Evolutionary conservation across 2,797 vertebrate genomes (phyloP), one percentile per base, ranked within the genome.

Genomic region (Thaleichthys pacificus): DNA sequence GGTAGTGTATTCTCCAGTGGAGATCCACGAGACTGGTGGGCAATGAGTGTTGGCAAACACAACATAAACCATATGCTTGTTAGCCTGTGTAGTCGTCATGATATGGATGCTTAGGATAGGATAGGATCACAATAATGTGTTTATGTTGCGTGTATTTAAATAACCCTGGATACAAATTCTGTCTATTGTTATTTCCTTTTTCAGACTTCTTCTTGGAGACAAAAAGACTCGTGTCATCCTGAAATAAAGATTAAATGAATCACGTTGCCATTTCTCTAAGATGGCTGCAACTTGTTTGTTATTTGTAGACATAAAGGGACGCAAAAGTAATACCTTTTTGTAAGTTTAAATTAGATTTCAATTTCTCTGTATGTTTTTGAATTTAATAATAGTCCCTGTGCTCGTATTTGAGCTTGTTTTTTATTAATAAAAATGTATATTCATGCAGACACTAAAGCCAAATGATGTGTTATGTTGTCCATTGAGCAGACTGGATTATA

Each of bases 141-240:
- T 6, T n/a, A 7, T n/a, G 51, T 17, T 56, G 15, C 6, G 51
- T 17, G 51, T n/a, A 26, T 61, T 26, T 26, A 0, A 61, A 61
- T 61, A 22, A 61, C 58, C 9, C 8, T 24, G 22, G 22, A 61
- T 61, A 12, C 2, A 4, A 61, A 24, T 26, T 26, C 11, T 24
- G 58, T 24, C 12, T 61, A 61, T 24, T 28, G 19, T 14, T 61
- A n/a, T 51, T 64, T 28, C 76, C 68, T 75, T 58, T 71, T 78
- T 21, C 81, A 91, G 91, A 73, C 72, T 90, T 15, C 68, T 89
- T 17, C 87, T 91, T 2, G 89, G 88, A 74, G 89, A 92, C 74
- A 66, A 71, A 21, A 85, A 84, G 19, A 82, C 72, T 4, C 79
- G 87, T 11, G 9, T 90, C 11, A 71, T 88, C 73, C 69, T 89